Conservation (phyloP, 2,888 invertebrate species). For the Epinotia bilunana region DNA sequence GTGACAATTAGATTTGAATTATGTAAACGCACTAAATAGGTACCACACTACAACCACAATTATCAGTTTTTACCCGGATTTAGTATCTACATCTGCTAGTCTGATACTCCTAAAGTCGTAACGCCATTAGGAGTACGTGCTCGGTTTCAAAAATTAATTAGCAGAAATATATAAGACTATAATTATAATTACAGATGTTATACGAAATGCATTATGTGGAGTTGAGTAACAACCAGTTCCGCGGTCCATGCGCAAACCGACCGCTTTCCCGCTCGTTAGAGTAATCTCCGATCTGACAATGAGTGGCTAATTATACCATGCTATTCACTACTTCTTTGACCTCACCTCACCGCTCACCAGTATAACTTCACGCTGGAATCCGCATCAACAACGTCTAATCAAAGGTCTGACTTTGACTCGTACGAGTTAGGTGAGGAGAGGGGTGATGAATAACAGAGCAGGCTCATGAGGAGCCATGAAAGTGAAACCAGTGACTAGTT, state of each 20-base stretch:
- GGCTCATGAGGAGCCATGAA: conserved; percentile 5
- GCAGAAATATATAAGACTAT: background rate
- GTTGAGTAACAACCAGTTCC: conserved; percentile 19
- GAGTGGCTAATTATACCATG: conserved; percentile 17
- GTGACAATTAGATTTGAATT: too few relatives aligned
- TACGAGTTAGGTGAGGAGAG: too few relatives aligned
- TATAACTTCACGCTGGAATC: background rate
- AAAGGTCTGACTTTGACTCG: too few relatives aligned
- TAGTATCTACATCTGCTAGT: background rate
- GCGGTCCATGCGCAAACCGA: background rate
- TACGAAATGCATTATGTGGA: conserved; percentile 2
- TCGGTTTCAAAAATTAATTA: background rate
- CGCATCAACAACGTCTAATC: too few relatives aligned
- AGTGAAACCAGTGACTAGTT: conserved; percentile 20
- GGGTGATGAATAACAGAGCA: too few relatives aligned
- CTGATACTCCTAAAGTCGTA: background rate
- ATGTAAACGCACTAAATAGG: too few relatives aligned
- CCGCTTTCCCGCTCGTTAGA: conserved; percentile 25
- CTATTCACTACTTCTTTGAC: background rate
- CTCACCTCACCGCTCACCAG: background rate
- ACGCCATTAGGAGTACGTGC: background rate
- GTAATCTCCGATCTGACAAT: conserved; percentile 12
- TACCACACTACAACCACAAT: too few relatives aligned
- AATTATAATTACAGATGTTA: conserved; percentile 6
- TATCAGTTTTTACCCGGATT: too few relatives aligned